Conservation (phyloP, 2,113 vertebrate species). For the Pseudopipra pipra region DNA sequence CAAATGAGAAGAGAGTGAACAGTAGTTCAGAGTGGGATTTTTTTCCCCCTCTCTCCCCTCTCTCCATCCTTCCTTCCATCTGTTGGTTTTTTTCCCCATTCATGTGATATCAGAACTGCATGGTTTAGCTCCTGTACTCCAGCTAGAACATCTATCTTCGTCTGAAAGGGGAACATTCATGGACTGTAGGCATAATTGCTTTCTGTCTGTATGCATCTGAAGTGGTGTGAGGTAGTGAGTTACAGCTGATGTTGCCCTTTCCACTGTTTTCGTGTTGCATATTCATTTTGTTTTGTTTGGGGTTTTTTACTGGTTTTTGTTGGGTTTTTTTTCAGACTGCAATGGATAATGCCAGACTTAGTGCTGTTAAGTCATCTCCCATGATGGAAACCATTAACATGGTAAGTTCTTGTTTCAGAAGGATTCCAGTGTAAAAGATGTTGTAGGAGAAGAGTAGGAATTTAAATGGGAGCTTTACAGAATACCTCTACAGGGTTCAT, state of each 20-base stretch:
- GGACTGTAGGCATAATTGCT: not conserved
- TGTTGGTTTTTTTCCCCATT: not conserved
- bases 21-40: not conserved
- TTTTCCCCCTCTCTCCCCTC: not conserved
- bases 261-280: not conserved
- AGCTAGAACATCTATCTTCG: not conserved
- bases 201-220: not conserved
- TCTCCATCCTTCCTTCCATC: not conserved
- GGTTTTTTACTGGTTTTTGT: not conserved
- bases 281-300: not conserved
- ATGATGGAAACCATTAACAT: constrained; percentile 99
- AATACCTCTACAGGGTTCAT: not conserved
- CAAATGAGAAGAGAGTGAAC: not conserved
- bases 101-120: not conserved
- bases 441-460: not conserved
- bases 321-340: constrained; percentile 75
- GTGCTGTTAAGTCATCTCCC: constrained; percentile 94
- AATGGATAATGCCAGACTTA: constrained; percentile 95
- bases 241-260: not conserved
- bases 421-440: not conserved
- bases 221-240: not conserved
- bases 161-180: not conserved
- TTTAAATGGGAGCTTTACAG: not conserved
- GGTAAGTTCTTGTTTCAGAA: constrained; percentile 72
- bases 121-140: not conserved